Evolutionary conservation across 1,140 invertebrate genomes (phyloP).

Genomic region (Bombus ignitus): DNA sequence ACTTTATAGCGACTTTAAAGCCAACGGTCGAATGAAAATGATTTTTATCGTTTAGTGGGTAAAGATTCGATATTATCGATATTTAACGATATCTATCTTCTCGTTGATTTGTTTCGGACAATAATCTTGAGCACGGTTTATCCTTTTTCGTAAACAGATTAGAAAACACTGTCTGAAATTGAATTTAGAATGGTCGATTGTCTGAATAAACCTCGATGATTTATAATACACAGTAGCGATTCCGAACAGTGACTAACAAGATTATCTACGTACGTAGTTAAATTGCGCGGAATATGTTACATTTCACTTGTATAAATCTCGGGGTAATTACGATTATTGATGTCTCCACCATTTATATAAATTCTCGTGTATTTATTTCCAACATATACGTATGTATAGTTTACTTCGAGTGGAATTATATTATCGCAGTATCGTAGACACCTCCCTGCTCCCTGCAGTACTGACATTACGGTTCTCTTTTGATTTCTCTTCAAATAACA

Average conservation of each 20-base stretch:
- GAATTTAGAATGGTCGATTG: not conserved
- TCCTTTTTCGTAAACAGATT: too few species aligned
- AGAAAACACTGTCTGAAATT: not conserved
- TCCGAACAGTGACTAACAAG: not conserved
- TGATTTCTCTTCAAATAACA: not conserved
- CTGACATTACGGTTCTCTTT: not conserved
- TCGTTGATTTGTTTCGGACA: not conserved
- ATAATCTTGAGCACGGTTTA: too few species aligned
- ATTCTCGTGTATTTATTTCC: not conserved
- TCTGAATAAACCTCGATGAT: not conserved
- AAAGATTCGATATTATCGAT: not conserved
- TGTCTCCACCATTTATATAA: not conserved
- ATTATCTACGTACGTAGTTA: not conserved
- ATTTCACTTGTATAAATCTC: not conserved
- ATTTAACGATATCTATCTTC: not conserved
- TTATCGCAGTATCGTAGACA: not conserved
- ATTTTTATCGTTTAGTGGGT: accelerated
- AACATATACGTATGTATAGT: not conserved
- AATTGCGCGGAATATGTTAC: too few species aligned
- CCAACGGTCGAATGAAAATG: not conserved
- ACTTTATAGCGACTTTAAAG: too few species aligned
- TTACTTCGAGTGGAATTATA: not conserved
- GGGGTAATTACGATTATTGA: not conserved
- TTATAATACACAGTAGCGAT: not conserved
- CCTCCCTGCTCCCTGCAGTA: not conserved